phyloP scores from a whole-genome alignment of 2,888 invertebrate genomes.

The Catocala sponsa region DNA sequence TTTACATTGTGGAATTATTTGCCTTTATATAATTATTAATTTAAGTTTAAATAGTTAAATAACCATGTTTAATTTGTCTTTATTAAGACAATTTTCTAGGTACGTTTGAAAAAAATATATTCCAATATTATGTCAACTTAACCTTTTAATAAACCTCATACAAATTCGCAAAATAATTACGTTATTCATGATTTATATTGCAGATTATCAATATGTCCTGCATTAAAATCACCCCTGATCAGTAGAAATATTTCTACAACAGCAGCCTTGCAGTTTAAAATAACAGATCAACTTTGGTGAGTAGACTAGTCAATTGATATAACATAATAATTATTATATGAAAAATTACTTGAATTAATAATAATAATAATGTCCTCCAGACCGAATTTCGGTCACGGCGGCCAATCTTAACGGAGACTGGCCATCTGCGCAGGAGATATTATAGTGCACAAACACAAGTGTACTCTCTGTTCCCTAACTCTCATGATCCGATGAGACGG shows the following conservation, averaged over 20 bases:
- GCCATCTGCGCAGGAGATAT: too few relatives aligned
- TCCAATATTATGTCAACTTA: conserved; percentile 28
- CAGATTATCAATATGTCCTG: conserved; percentile 72
- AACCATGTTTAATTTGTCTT: conserved; percentile 68
- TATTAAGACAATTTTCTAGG: conserved; percentile 77
- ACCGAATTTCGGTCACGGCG: too few relatives aligned
- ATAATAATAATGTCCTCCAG: too few relatives aligned
- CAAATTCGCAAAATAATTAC: not conserved
- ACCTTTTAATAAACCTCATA: conserved; percentile 38
- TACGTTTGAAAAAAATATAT: conserved; percentile 31
- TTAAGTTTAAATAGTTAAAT: conserved; percentile 7
- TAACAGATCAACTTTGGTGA: conserved; percentile 80
- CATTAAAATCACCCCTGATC: conserved; percentile 56
- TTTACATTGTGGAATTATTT: not conserved
- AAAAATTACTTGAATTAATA: too few relatives aligned
- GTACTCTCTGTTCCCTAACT: too few relatives aligned
- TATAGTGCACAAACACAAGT: too few relatives aligned
- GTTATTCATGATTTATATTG: conserved; percentile 30
- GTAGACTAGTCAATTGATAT: conserved; percentile 18
- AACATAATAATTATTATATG: not conserved
- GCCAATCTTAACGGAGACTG: too few relatives aligned
- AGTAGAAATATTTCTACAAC: conserved; percentile 67
- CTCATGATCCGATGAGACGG: too few relatives aligned
- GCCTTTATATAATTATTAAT: not conserved
- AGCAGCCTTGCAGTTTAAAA: conserved; percentile 71